phyloP scores from a whole-genome alignment of 2,888 invertebrate species.

The Dysmachus trigonus region DNA sequence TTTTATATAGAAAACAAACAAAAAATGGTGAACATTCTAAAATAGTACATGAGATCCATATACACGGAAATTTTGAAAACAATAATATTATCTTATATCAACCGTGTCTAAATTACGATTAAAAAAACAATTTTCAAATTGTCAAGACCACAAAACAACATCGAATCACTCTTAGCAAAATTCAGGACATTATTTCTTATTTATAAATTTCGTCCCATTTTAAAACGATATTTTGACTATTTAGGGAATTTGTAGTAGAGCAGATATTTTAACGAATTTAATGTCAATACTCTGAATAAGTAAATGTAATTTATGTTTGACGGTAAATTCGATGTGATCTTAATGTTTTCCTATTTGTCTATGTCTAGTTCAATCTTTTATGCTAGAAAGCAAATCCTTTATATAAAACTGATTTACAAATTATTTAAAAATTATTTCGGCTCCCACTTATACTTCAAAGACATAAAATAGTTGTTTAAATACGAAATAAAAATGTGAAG shows the following conservation, averaged over 20 bases:
- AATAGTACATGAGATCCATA: not conserved
- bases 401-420: not conserved
- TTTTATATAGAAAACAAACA: no score
- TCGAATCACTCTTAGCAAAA: not conserved
- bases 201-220: not conserved
- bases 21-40: not conserved
- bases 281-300: not conserved
- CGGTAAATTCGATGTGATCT: not conserved
- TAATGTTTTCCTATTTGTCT: not conserved
- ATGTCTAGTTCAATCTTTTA: not conserved
- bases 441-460: not conserved
- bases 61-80: not conserved
- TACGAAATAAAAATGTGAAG: no score
- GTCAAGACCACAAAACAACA: not conserved
- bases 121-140: not conserved
- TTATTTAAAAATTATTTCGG: not conserved
- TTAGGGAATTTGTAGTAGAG: constrained; percentile 13
- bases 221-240: constrained; percentile 4
- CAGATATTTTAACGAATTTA: constrained; percentile 28
- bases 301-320: not conserved
- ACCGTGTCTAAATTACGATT: not conserved
- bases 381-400: not conserved
- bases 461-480: not conserved
- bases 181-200: not conserved
- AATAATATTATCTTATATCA: not conserved